These are phyloP conservation scores for Darevskia nairensis DNA, from an alignment of 2,797 vertebrate species.

Conservation along the genomic window DNA sequence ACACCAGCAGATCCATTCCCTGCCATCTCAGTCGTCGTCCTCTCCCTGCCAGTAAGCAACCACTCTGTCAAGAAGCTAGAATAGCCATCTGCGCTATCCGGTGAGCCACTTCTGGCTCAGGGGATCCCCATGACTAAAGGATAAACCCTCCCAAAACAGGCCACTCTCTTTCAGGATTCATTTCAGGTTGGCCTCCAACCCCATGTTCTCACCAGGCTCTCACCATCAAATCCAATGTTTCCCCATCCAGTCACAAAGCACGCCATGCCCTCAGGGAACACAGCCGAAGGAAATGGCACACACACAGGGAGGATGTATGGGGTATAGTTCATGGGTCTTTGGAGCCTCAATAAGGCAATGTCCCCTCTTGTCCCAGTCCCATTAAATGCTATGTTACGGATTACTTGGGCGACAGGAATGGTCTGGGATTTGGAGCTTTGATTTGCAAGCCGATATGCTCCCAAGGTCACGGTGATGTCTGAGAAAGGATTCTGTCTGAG, in stretches of 20 bases:
- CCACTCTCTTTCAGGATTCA: background rate
- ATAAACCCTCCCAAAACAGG: too few species aligned
- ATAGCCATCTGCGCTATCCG: too few species aligned
- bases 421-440: conserved; percentile 41
- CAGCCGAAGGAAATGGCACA: conserved; percentile 67
- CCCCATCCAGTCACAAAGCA: conserved; percentile 87
- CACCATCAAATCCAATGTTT: conserved; percentile 69
- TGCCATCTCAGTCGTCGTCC: too few species aligned
- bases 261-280: conserved; percentile 72
- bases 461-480: conserved; percentile 70
- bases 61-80: too few species aligned
- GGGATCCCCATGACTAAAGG: too few species aligned
- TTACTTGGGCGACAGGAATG: conserved; percentile 48
- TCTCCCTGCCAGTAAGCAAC: too few species aligned
- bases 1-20: too few species aligned
- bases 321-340: conserved; percentile 71
- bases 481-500: background rate
- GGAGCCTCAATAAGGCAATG: conserved; percentile 79
- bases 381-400: conserved; percentile 71
- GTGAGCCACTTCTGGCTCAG: too few species aligned
- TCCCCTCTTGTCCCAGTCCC: conserved; percentile 72
- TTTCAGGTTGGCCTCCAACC: background rate
- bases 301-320: conserved; percentile 78
- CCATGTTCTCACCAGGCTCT: conserved; percentile 43
- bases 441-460: conserved; percentile 70